Conservation (phyloP, 2,113 vertebrate species). For the Brienomyrus brachyistius region DNA sequence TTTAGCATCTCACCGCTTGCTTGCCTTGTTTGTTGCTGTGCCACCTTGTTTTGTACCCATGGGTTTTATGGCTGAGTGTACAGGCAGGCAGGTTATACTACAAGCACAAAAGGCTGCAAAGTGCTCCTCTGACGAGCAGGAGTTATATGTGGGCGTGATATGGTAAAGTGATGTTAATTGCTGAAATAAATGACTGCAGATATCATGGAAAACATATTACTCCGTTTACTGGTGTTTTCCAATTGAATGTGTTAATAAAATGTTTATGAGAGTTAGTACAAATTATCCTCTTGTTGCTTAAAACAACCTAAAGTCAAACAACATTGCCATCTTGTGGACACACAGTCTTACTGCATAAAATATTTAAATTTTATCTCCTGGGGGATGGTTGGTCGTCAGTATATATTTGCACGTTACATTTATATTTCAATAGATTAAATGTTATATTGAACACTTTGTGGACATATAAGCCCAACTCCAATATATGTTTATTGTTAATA, state of each 20-base stretch:
- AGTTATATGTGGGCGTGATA: not conserved
- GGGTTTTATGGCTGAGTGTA: not conserved
- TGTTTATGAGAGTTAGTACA: not conserved
- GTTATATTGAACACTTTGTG: not conserved
- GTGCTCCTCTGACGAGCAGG: not conserved
- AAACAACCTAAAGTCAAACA: not conserved
- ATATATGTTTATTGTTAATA: not conserved
- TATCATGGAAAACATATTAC: not conserved
- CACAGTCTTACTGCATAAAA: not conserved
- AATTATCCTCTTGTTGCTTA: not conserved
- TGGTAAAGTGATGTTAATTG: not conserved
- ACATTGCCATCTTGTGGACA: constrained; percentile 44
- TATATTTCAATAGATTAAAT: not conserved
- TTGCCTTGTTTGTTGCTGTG: not conserved
- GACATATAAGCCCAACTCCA: not conserved
- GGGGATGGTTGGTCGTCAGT: not conserved
- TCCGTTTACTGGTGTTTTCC: not conserved
- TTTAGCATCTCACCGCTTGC: not conserved
- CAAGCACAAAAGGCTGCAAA: not conserved
- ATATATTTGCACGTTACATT: not conserved
- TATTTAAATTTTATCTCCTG: not conserved
- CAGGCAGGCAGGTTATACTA: not conserved
- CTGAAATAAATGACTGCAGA: not conserved
- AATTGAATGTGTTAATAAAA: not conserved
- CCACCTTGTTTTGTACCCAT: not conserved